Evolutionary conservation across 2,797 vertebrate species (phyloP).

Genomic region (Dermochelys coriacea): DNA sequence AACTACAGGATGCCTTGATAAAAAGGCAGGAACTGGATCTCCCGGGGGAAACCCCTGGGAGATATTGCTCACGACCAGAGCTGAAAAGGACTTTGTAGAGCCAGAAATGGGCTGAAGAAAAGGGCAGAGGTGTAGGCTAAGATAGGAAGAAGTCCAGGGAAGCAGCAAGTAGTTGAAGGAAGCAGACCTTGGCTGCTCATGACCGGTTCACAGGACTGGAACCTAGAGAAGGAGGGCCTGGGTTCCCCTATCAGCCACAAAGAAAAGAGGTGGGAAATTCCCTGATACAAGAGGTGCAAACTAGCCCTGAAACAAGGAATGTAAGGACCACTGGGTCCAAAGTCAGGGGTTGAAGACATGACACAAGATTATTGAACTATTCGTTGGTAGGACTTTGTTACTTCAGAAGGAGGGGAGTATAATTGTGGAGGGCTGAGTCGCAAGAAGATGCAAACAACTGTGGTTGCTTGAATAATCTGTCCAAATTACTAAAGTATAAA

Average conservation of each 20-base stretch:
- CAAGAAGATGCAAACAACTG: background rate
- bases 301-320: background rate
- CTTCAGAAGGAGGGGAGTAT: background rate
- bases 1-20: background rate
- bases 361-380: background rate
- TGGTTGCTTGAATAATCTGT: background rate
- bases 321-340: background rate
- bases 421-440: background rate
- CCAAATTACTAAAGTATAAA: conserved; percentile 19
- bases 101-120: background rate
- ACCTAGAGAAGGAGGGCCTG: too few relatives aligned
- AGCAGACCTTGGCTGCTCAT: background rate
- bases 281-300: background rate
- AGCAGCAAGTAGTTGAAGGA: background rate
- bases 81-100: background rate
- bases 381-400: background rate
- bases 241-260: background rate
- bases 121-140: background rate
- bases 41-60: background rate
- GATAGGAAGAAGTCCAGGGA: background rate
- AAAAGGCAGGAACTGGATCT: background rate
- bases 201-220: background rate
- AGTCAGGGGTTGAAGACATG: background rate
- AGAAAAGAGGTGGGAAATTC: background rate
- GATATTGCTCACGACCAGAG: background rate